Percentiles rank a stretch among this genome's conserved stretches.
Conservation (phyloP, 2,888 invertebrate genomes). For the Eustalomyia histrio region DNA sequence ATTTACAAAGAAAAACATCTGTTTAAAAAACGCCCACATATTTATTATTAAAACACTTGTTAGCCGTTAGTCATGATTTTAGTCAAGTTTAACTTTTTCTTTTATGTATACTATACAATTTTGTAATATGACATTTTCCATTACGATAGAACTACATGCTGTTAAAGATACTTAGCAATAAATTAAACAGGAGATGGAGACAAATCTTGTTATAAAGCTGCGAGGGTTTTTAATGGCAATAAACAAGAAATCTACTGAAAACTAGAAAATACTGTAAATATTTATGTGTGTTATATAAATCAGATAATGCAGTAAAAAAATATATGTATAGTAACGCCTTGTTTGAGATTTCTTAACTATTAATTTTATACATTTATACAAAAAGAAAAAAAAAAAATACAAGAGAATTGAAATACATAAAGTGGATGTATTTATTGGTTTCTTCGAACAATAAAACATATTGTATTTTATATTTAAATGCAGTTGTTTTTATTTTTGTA, state of each 20-base stretch:
- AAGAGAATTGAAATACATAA: background rate
- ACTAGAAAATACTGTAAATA: background rate
- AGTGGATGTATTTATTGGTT: background rate
- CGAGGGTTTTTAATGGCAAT: background rate
- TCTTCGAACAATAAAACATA: background rate
- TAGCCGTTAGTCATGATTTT: background rate
- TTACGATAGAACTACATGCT: background rate
- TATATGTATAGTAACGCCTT: background rate
- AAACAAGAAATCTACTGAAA: background rate
- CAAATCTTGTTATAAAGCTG: background rate
- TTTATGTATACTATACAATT: background rate
- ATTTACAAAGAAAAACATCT: background rate
- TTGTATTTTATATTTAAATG: background rate
- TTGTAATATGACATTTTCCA: background rate
- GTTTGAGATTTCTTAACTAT: background rate
- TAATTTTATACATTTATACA: background rate
- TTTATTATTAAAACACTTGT: background rate
- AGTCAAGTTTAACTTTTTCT: background rate
- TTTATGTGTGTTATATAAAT: background rate
- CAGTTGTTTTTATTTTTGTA: background rate
- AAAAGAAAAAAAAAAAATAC: too few species aligned
- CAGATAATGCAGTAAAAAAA: background rate
- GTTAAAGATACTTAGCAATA: background rate
- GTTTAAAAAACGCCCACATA: background rate
- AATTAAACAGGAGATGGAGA: background rate